phyloP scores from a whole-genome alignment of 2,113 vertebrate species.

The Callipepla californica region DNA sequence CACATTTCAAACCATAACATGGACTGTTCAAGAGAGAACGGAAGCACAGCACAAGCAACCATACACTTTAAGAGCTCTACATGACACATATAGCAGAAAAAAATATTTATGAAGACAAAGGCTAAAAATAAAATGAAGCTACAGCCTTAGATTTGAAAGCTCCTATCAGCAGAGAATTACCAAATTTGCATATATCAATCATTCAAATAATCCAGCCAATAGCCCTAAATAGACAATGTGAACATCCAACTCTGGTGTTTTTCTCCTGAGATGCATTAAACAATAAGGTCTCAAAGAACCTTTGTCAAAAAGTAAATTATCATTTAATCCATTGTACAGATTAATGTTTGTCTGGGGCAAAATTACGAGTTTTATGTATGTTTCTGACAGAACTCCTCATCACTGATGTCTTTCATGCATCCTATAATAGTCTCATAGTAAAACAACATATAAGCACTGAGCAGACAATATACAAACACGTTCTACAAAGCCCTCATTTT shows the following conservation, averaged over 20 bases:
- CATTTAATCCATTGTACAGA: neutral
- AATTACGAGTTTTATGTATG: neutral
- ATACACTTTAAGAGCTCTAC: neutral
- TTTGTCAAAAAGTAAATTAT: neutral
- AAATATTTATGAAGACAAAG: neutral
- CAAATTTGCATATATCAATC: neutral
- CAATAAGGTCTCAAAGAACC: neutral
- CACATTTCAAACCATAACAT: neutral
- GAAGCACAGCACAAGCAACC: neutral
- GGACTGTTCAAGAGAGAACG: neutral
- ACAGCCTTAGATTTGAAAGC: neutral
- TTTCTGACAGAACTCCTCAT: neutral
- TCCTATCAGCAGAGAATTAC: neutral
- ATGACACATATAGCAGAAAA: neutral
- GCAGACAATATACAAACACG: neutral
- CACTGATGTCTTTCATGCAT: neutral
- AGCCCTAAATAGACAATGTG: neutral
- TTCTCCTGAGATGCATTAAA: neutral
- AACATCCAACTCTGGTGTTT: neutral
- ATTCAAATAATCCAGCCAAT: neutral
- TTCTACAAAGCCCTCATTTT: constrained; percentile 18
- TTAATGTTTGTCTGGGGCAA: neutral
- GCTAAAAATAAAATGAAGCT: neutral
- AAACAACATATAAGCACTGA: neutral
- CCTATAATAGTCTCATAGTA: neutral